Base-by-base conservation (phyloP, 2,113 vertebrate genomes). In the Pelmatolapia mariae region DNA sequence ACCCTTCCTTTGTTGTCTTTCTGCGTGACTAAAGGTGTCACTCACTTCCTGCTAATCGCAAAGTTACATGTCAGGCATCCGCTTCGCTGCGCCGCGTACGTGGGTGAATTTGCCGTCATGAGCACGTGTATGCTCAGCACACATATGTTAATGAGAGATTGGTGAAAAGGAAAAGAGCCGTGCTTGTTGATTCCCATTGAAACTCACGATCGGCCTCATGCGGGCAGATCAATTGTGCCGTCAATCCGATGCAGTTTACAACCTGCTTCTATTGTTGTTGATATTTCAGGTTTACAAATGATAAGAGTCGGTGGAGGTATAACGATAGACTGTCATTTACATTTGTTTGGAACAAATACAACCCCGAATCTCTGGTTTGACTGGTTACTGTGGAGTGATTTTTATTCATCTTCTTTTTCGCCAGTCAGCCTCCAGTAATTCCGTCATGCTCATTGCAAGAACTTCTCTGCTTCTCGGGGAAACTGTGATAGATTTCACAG, bases 11-110 rank as follows among this genome's bases (percentile, higher is more conserved):
- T 90, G 91, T 94, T 86, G 85, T 91, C 89, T 66, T 19, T 79
- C 71, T 88, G 50, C 5, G 19, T 83, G 57, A 76, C 80, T 68
- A 26, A 85, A 81, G 76, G 83, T 68, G 79, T 95, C 93, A 88
- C 84, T 95, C 94, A 89, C 85, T 91, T 86, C 88, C 87, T 81
- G 80, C 86, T 95, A 93, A 95, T 95, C 92, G 76, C 83, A 83
- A 66, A 61, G 87, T 88, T 84, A 71, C 82, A 92, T 73, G 50
- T 87, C 47, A 45, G 43, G 82, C 11, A n/a, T 43, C 12, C 79
- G 29, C 7, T 8, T 8, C 1, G 11, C 29, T 10, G 12, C 54
- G n/a, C 22, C 6, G 83, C n/a, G 61, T 56, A 78, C 71, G n/a
- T 7, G 16, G 26, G 26, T n/a, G 26, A 1, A 78, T 50, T 13